Evolutionary conservation across 2,888 invertebrate species (phyloP).

Genomic region (Amiota communis): DNA sequence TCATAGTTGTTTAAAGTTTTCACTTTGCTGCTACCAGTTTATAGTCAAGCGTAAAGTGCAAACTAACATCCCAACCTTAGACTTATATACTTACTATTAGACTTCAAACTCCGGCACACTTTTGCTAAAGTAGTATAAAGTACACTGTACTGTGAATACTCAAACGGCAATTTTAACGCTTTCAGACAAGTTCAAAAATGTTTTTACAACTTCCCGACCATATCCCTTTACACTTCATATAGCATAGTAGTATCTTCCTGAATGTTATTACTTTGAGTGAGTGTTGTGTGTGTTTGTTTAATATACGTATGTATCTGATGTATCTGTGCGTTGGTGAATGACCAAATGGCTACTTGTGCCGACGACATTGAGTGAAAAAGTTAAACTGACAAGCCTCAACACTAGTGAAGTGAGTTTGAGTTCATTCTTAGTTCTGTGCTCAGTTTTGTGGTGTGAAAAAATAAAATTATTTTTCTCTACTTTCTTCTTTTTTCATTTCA

Average conservation of each 20-base stretch:
- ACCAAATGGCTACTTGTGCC: not conserved
- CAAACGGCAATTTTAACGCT: constrained; percentile 21
- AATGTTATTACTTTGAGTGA: no score
- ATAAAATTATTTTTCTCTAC: no score
- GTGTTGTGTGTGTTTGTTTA: constrained; percentile 18
- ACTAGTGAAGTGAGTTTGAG: not conserved
- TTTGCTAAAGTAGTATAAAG: no score
- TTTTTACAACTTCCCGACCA: no score
- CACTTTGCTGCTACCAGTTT: not conserved
- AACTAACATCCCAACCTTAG: not conserved
- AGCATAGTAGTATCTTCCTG: no score
- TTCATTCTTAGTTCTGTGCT: not conserved
- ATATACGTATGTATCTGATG: not conserved
- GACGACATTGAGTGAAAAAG: constrained; percentile 4
- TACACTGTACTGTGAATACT: not conserved
- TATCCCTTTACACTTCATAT: no score
- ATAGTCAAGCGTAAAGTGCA: not conserved
- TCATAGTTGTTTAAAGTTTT: no score
- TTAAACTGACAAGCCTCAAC: constrained; percentile 10
- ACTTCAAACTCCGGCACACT: no score
- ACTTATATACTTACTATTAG: no score
- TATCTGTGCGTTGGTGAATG: not conserved
- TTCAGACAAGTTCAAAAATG: constrained; percentile 12
- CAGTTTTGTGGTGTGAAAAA: not conserved
- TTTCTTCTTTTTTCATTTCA: not conserved